These are phyloP conservation scores for Ophiothrix spiculata DNA, from an alignment of 35 echinoderm and acorn worm species.

Conservation along the genomic window DNA sequence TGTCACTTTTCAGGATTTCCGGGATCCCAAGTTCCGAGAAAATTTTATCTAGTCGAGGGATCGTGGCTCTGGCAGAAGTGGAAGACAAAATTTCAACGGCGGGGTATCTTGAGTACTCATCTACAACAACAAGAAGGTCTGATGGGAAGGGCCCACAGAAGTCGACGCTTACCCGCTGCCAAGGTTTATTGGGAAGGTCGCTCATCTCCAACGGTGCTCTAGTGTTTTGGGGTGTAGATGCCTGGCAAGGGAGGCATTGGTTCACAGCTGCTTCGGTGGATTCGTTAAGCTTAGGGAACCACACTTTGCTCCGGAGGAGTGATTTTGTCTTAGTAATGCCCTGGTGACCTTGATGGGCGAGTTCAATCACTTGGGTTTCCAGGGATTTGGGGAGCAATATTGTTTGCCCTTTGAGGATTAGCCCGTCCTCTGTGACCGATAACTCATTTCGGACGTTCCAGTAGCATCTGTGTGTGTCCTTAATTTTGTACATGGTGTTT, in stretches of 20 bases:
- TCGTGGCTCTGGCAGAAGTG: constrained; percentile 48
- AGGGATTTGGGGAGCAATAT: constrained; percentile 49
- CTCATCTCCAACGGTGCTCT: constrained; percentile 48
- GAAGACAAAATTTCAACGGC: constrained; percentile 71
- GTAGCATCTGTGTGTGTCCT: too few relatives aligned
- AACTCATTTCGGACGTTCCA: constrained; percentile 9
- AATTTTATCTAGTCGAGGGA: constrained; percentile 62
- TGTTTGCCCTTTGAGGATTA: constrained; percentile 35
- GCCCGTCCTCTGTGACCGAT: background rate
- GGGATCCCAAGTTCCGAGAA: constrained; percentile 60
- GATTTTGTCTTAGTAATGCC: constrained; percentile 71
- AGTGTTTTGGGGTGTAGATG: background rate
- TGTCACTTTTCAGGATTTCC: constrained; percentile 41
- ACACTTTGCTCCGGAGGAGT: constrained; percentile 62
- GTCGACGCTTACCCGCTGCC: constrained; percentile 60
- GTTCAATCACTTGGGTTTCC: constrained; percentile 25
- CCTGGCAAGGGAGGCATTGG: constrained; percentile 53
- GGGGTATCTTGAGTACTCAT: constrained; percentile 57
- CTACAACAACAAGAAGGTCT: constrained; percentile 21
- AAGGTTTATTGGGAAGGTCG: background rate
- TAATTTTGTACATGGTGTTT: too few relatives aligned
- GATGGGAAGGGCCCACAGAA: constrained; percentile 43
- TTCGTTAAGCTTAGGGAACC: constrained; percentile 60
- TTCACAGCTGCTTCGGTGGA: constrained; percentile 40
- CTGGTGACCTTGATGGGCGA: constrained; percentile 73